Conservation (phyloP, 2,113 vertebrate species). For the Erpornis zantholeuca region DNA sequence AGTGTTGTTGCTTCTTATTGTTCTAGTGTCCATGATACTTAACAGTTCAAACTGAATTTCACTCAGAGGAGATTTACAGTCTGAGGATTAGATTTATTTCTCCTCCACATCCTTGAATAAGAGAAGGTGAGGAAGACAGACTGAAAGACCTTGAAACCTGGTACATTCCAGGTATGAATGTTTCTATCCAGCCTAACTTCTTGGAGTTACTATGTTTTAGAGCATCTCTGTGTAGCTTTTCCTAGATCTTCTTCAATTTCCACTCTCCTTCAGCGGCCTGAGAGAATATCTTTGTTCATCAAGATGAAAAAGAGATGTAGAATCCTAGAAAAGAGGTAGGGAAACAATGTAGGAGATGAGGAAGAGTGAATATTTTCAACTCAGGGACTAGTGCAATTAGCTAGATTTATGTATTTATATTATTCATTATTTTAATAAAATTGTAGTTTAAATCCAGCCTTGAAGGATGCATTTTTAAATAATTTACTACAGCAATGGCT, state of each 20-base stretch:
- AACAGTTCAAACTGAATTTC: not conserved
- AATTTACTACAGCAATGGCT: not conserved
- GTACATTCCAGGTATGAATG: not conserved
- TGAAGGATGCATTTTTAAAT: not conserved
- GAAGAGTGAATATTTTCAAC: not conserved
- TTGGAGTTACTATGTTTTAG: not conserved
- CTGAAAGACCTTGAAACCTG: not conserved
- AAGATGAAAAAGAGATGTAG: not conserved
- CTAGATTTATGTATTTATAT: not conserved
- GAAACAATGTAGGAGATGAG: not conserved
- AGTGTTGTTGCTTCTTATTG: not conserved
- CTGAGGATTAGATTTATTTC: not conserved
- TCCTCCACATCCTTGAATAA: not conserved
- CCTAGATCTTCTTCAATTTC: not conserved
- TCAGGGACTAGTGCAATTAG: not conserved
- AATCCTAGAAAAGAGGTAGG: not conserved
- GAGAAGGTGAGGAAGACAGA: not conserved
- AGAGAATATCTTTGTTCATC: not conserved
- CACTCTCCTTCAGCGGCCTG: not conserved
- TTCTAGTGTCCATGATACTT: not conserved
- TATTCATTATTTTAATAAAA: not conserved
- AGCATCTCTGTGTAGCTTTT: not conserved
- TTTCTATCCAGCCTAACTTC: not conserved
- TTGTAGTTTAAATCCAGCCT: not conserved
- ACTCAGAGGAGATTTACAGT: not conserved